Evolutionary conservation across 2,113 vertebrate species (phyloP).

Genomic region (Fregata magnificens): DNA sequence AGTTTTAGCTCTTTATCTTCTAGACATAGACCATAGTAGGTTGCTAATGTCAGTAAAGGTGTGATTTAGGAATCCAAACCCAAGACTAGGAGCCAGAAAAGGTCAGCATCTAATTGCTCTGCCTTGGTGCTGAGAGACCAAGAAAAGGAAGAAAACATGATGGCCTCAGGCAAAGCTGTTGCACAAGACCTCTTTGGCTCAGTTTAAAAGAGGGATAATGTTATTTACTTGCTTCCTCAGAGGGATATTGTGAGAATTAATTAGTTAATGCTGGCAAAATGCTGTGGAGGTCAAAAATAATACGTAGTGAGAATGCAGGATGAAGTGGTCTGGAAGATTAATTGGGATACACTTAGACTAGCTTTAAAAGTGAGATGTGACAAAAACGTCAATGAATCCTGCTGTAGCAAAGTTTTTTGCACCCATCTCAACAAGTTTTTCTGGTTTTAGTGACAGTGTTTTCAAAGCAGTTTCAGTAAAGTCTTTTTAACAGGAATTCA

Average conservation of each 20-base stretch:
- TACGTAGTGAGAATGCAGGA: neutral
- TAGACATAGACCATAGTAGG: neutral
- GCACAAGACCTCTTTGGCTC: neutral
- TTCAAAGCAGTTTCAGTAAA: neutral
- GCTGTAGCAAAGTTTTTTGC: neutral
- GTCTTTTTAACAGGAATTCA: neutral
- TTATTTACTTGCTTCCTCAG: neutral
- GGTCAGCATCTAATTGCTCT: slow-evolving; percentile 17
- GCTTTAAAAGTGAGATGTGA: neutral
- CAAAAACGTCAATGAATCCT: neutral
- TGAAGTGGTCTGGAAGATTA: neutral
- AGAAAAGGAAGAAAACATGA: neutral
- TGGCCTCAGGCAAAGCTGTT: neutral
- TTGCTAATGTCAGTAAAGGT: neutral
- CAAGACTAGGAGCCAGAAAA: neutral
- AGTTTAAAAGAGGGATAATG: neutral
- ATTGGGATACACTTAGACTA: neutral
- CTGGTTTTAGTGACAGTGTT: neutral
- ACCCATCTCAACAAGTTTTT: neutral
- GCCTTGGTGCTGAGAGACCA: neutral
- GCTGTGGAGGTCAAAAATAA: slow-evolving; percentile 7
- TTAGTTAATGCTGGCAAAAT: neutral
- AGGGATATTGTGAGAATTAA: neutral
- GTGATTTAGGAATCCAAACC: neutral
- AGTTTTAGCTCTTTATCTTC: neutral